Conservation (phyloP, 2,113 vertebrate genomes). For the Corvus moneduloides region DNA sequence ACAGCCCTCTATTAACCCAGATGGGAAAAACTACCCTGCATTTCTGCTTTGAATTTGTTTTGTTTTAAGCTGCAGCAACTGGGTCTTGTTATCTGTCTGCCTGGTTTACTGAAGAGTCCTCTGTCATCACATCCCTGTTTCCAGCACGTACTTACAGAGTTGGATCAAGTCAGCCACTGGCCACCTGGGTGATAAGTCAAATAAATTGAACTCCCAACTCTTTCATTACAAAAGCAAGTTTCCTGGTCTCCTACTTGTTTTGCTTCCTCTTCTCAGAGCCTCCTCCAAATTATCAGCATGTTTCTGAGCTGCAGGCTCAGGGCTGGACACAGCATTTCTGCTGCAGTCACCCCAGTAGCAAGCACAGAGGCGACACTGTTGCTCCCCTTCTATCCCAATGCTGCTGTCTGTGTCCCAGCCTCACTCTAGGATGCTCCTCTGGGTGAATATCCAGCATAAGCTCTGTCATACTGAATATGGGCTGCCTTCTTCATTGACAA, state of each 20-base stretch:
- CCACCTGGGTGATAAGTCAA: neutral
- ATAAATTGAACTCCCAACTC: neutral
- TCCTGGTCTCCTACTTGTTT: neutral
- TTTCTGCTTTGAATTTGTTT: neutral
- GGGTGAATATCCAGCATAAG: neutral
- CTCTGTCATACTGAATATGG: neutral
- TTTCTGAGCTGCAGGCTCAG: neutral
- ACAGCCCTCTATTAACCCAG: neutral
- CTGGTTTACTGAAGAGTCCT: neutral
- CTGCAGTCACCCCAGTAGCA: neutral
- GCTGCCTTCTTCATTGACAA: neutral
- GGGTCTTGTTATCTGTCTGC: neutral
- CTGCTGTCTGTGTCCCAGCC: neutral
- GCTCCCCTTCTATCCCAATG: rapidly evolving
- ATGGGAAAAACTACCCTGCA: neutral
- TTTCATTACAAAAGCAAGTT: neutral
- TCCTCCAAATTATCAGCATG: neutral
- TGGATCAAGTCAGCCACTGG: neutral
- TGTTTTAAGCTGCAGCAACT: neutral
- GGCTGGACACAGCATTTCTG: neutral
- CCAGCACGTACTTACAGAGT: neutral
- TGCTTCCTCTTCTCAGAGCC: neutral
- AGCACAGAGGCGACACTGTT: neutral
- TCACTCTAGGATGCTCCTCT: neutral
- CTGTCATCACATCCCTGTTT: neutral